Percentiles rank a stretch among this genome's conserved stretches.
phyloP scores from a whole-genome alignment of 1,140 invertebrate genomes.

The Atta colombica region DNA sequence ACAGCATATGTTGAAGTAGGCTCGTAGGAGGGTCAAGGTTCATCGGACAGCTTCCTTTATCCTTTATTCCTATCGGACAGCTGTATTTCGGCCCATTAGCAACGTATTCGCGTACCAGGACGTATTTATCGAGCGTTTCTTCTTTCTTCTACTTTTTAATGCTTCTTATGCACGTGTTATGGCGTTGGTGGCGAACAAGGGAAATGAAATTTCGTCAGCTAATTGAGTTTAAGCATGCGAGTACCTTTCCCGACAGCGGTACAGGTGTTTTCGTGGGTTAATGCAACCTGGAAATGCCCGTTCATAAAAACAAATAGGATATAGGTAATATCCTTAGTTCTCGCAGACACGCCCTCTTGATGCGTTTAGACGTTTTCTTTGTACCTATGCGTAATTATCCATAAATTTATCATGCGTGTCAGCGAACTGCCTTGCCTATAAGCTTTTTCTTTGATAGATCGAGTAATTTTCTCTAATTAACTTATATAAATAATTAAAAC shows the following conservation, averaged over 20 bases:
- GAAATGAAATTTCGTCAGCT: conserved; percentile 77
- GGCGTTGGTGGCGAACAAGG: conserved; percentile 4
- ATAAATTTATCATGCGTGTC: conserved; percentile 15
- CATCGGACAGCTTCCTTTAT: conserved; percentile 71
- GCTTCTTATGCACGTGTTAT: conserved; percentile 13
- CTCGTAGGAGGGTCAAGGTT: conserved; percentile 72
- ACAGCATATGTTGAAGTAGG: conserved; percentile 48
- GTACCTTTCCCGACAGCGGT: conserved; percentile 51
- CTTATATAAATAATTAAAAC: neutral
- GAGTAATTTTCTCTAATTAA: neutral
- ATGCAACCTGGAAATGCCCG: conserved; percentile 63
- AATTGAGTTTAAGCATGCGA: conserved; percentile 77
- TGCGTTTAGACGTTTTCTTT: conserved; percentile 29
- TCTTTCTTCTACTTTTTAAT: conserved; percentile 17
- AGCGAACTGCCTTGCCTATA: neutral
- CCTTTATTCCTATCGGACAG: too few species aligned
- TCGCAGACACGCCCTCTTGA: conserved; percentile 35
- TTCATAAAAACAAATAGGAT: conserved; percentile 57
- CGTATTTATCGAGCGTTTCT: conserved; percentile 47
- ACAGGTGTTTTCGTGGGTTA: conserved; percentile 71
- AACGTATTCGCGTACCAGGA: conserved; percentile 52
- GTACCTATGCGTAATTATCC: conserved; percentile 38
- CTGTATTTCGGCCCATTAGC: conserved; percentile 71
- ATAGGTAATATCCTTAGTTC: conserved; percentile 48
- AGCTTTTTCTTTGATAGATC: neutral